These are phyloP conservation scores for Petroica traversi DNA, from an alignment of 2,113 vertebrate genomes.

Conservation along the genomic window DNA sequence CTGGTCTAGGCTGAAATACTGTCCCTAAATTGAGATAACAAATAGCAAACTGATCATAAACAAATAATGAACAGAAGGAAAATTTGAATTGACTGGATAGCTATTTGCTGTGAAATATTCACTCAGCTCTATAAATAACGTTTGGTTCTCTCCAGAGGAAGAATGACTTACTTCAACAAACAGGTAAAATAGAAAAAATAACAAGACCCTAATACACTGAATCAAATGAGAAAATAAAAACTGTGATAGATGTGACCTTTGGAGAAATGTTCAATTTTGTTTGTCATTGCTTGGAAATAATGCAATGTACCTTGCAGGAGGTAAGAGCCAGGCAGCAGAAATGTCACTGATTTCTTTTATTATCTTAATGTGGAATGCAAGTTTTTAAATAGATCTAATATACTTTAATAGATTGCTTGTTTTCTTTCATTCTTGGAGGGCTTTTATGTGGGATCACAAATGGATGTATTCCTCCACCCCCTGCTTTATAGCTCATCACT, in stretches of 20 bases:
- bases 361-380: neutral
- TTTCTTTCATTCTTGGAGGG: neutral
- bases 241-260: constrained; percentile 70
- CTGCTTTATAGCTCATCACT: neutral
- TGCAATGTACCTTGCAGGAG: neutral
- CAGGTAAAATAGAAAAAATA: constrained; percentile 35
- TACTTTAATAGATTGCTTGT: constrained; percentile 6
- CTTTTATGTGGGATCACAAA: neutral
- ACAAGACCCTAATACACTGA: constrained; percentile 27
- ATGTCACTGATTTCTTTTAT: neutral
- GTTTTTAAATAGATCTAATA: neutral
- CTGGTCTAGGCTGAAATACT: neutral
- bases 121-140: constrained; percentile 10
- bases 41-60: constrained; percentile 35
- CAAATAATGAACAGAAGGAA: constrained; percentile 17
- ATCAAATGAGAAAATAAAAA: constrained; percentile 66
- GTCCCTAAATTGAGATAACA: constrained; percentile 13
- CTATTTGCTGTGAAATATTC: constrained; percentile 28
- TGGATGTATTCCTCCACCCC: neutral
- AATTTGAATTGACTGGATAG: constrained; percentile 3
- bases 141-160: neutral
- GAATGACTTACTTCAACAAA: neutral
- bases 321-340: constrained; percentile 12
- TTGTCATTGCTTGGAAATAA: constrained; percentile 55
- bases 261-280: constrained; percentile 57